Evolutionary conservation across 2,888 invertebrate genomes (phyloP).

Genomic region (Pedicia rivosa): DNA sequence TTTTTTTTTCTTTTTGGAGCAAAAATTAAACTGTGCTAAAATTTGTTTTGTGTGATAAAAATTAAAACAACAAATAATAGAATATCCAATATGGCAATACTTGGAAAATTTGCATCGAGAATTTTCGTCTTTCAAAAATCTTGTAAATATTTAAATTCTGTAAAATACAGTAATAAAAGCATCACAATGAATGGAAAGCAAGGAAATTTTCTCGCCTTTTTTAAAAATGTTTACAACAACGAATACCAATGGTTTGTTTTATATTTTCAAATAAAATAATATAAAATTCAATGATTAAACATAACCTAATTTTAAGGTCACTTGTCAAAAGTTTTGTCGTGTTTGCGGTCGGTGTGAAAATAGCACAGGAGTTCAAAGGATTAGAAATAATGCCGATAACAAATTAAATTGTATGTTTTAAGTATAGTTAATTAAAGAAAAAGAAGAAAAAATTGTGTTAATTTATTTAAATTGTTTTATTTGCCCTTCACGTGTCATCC

Average conservation of each 20-base stretch:
- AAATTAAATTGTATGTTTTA: background rate
- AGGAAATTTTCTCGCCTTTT: conserved; percentile 34
- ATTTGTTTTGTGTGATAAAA: no score
- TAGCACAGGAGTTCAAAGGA: conserved; percentile 63
- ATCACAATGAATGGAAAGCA: conserved; percentile 41
- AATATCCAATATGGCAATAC: no score
- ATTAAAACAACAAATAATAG: no score
- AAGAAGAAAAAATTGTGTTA: background rate
- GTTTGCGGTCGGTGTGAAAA: conserved; percentile 57
- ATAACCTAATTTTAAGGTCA: conserved; percentile 38
- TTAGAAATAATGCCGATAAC: conserved; percentile 47
- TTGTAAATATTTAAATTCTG: no score
- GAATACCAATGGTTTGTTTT: conserved; percentile 55
- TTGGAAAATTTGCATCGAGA: no score
- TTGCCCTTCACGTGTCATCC: no score
- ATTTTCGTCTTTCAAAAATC: no score
- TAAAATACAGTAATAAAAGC: no score
- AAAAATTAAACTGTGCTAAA: no score
- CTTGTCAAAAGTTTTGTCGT: conserved; percentile 65
- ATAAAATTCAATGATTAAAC: conserved; percentile 10
- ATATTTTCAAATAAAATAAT: background rate
- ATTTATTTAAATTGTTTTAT: no score
- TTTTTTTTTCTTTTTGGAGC: no score
- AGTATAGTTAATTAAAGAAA: background rate
- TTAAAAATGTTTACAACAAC: conserved; percentile 53